Evolutionary conservation across 2,888 invertebrate species (phyloP).

Genomic region (Galerucella calmariensis): DNA sequence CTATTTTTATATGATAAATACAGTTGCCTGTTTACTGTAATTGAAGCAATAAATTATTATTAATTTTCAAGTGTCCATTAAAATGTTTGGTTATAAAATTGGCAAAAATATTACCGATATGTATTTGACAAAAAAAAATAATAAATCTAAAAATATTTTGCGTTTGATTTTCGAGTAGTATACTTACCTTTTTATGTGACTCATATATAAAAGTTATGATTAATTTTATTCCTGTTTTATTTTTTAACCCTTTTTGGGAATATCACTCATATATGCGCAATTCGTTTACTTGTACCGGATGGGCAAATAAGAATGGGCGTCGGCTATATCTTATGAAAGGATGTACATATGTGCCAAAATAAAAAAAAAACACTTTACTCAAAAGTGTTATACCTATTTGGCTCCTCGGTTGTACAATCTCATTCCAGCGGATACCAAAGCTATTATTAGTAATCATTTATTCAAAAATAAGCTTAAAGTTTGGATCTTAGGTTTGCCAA

Average conservation of each 20-base stretch:
- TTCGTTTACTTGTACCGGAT: too few species aligned
- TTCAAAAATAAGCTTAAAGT: too few species aligned
- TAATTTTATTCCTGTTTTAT: background rate
- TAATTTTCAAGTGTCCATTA: constrained; percentile 9
- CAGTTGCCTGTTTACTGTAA: constrained; percentile 11
- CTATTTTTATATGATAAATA: background rate
- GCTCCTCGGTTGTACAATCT: too few species aligned
- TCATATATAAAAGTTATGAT: background rate
- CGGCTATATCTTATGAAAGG: too few species aligned
- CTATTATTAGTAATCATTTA: too few species aligned
- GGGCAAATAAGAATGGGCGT: background rate
- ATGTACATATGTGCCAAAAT: too few species aligned
- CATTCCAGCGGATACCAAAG: too few species aligned
- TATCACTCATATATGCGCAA: background rate
- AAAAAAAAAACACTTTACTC: too few species aligned
- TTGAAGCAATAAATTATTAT: constrained; percentile 26
- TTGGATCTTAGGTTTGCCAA: too few species aligned
- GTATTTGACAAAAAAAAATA: constrained; percentile 25
- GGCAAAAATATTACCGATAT: constrained; percentile 4
- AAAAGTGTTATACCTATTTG: too few species aligned
- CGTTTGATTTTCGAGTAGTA: background rate
- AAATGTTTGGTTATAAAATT: background rate
- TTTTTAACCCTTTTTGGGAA: background rate
- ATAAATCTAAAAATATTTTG: constrained; percentile 2
- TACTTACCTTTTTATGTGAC: background rate